Evolutionary conservation across 2,113 vertebrate genomes (phyloP).

Genomic region (Circaetus gallicus): DNA sequence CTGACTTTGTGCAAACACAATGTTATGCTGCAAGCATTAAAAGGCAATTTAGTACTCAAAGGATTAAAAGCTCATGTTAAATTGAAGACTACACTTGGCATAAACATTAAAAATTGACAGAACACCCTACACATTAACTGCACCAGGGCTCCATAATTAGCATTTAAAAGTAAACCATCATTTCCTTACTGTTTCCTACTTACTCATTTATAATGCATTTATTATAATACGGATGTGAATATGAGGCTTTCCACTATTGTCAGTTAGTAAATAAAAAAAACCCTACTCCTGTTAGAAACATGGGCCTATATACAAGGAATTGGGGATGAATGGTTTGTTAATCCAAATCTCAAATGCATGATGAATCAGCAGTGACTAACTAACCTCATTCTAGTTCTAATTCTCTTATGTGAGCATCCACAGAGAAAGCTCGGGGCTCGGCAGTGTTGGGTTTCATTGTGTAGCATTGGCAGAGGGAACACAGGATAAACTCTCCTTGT

Average conservation of each 20-base stretch:
- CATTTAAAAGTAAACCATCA: constrained; percentile 88
- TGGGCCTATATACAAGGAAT: background rate
- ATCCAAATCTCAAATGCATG: constrained; percentile 24
- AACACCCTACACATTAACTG: constrained; percentile 90
- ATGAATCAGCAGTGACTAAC: constrained; percentile 30
- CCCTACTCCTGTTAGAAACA: constrained; percentile 5
- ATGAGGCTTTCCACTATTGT: constrained; percentile 63
- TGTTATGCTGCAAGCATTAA: constrained; percentile 91
- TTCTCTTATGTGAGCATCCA: background rate
- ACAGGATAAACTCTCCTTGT: background rate
- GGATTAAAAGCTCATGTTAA: constrained; percentile 98
- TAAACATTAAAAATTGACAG: constrained; percentile 96
- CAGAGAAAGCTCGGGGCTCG: background rate
- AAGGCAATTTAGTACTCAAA: constrained; percentile 95
- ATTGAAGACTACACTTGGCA: constrained; percentile 95
- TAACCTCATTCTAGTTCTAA: background rate
- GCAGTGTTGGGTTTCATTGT: background rate
- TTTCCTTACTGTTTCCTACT: constrained; percentile 85
- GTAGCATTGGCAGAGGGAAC: background rate
- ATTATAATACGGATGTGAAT: constrained; percentile 77
- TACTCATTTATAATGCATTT: constrained; percentile 86
- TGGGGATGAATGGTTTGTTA: background rate
- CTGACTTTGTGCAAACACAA: constrained; percentile 86
- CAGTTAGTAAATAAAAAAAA: constrained; percentile 50
- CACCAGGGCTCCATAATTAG: constrained; percentile 82